Evolutionary conservation across 2,888 invertebrate species (phyloP).

Genomic region (Alviniconcha strummeri): DNA sequence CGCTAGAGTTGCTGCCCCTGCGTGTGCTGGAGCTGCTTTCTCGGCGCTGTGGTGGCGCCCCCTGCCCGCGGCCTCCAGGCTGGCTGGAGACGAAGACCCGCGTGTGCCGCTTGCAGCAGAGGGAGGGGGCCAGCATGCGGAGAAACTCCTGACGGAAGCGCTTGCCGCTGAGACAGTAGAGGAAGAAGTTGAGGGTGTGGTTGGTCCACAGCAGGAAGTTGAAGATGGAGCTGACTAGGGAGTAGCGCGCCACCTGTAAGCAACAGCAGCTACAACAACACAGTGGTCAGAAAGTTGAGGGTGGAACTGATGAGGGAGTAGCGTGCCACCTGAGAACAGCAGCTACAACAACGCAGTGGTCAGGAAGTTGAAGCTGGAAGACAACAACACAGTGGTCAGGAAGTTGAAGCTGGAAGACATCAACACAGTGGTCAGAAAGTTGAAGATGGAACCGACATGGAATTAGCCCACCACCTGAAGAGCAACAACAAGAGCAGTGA

Average conservation of each 20-base stretch:
- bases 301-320: conserved; percentile 50
- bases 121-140: conserved; percentile 33
- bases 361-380: too few relatives aligned
- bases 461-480: too few relatives aligned
- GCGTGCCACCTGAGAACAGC: conserved; percentile 41
- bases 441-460: too few relatives aligned
- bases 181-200: conserved; percentile 65
- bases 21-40: not conserved
- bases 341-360: too few relatives aligned
- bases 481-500: too few relatives aligned
- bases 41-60: not conserved
- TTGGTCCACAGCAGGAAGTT: conserved; percentile 60
- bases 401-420: too few relatives aligned
- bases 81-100: not conserved
- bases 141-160: conserved; percentile 59
- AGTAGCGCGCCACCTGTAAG: conserved; percentile 47
- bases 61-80: not conserved
- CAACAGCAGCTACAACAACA: too few relatives aligned
- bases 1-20: conserved; percentile 25
- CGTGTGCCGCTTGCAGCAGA: not conserved
- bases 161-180: conserved; percentile 63
- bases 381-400: too few relatives aligned
- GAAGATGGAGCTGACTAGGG: conserved; percentile 49
- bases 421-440: too few relatives aligned
- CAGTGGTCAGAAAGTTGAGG: conserved; percentile 35